Evolutionary conservation across 1,140 invertebrate genomes (phyloP).

Genomic region (Brachionus angularis): DNA sequence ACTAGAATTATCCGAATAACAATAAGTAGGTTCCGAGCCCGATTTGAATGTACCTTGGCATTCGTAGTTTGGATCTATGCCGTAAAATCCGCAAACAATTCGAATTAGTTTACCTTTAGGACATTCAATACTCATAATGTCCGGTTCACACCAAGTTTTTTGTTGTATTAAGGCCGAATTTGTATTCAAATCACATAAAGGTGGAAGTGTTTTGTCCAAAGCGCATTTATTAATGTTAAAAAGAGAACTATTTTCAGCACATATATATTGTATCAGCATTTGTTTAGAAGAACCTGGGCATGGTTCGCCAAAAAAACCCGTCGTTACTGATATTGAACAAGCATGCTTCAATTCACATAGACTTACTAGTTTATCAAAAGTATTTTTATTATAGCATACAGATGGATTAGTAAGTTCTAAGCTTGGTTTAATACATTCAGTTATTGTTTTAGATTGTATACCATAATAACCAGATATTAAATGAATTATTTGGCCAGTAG

Average conservation of each 20-base stretch:
- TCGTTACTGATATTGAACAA: conserved; percentile 2
- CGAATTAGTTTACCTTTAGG: background rate
- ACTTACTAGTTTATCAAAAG: background rate
- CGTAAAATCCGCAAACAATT: conserved; percentile 28
- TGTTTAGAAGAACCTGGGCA: conserved; percentile 18
- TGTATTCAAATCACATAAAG: background rate
- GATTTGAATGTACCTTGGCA: conserved; percentile 15
- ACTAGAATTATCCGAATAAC: conserved; percentile 15
- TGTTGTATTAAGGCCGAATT: background rate
- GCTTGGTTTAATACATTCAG: background rate
- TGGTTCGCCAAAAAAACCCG: conserved; percentile 14
- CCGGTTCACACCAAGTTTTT: conserved; percentile 31
- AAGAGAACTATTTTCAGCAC: background rate
- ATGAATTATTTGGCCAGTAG: background rate
- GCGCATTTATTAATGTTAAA: background rate
- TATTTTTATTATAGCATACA: conserved; percentile 7
- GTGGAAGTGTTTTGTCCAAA: background rate
- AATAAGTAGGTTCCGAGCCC: conserved; percentile 24
- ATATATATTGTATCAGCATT: conserved; percentile 30
- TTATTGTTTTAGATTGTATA: background rate
- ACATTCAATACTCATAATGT: background rate
- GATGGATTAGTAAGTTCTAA: background rate
- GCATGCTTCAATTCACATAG: background rate
- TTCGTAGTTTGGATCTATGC: conserved; percentile 23
- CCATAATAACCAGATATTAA: conserved; percentile 38